phyloP scores from a whole-genome alignment of 2,888 invertebrate species.

The Clitarchus hookeri region DNA sequence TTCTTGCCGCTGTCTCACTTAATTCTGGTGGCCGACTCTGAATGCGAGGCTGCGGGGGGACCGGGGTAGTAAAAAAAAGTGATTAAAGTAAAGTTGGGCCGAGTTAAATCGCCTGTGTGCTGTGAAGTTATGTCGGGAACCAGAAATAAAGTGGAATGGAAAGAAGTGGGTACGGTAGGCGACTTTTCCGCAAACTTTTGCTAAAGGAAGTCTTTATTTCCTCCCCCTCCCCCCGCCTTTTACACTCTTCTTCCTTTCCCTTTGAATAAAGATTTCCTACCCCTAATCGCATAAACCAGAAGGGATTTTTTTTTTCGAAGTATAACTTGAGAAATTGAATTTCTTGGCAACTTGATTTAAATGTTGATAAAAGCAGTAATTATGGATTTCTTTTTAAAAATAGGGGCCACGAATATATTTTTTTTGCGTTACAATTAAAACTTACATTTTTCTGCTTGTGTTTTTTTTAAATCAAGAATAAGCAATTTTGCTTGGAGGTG shows the following conservation, averaged over 20 bases:
- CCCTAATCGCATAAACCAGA: constrained; percentile 14
- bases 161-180: not conserved
- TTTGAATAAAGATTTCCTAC: not conserved
- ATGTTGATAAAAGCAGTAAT: constrained; percentile 1
- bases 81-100: constrained; percentile 20
- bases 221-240: not conserved
- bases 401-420: not conserved
- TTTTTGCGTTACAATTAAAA: not conserved
- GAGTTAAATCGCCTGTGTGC: constrained; percentile 26
- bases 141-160: constrained; percentile 21
- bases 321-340: not conserved
- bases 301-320: not conserved
- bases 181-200: not conserved
- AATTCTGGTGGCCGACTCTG: constrained; percentile 15
- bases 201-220: not conserved
- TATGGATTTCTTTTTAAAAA: not conserved
- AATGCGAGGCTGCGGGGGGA: not conserved
- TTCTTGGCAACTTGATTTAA: constrained; percentile 10
- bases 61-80: not conserved
- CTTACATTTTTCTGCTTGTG: too few relatives aligned
- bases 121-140: constrained; percentile 17
- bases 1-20: constrained; percentile 18
- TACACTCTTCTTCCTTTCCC: not conserved
- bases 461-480: not conserved
- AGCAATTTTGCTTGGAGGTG: not conserved